Percentiles rank a stretch among this genome's conserved stretches.
phyloP scores from a whole-genome alignment of 53 echinoderm and acorn worm species.

The Holothuria scabra region DNA sequence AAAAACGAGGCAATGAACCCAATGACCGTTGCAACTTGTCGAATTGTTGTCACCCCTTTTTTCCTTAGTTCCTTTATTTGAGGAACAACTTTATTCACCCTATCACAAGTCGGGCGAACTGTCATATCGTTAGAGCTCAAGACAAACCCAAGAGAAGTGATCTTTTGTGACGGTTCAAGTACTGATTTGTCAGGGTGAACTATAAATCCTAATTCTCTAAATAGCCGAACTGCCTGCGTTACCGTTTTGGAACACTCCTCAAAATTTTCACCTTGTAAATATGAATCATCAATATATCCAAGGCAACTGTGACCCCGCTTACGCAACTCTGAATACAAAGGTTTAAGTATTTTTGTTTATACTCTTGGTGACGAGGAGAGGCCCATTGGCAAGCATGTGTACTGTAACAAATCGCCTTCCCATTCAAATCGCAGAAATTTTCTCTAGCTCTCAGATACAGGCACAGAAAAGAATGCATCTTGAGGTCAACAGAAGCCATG shows the following conservation, averaged over 20 bases:
- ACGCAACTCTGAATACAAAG: conserved; percentile 37
- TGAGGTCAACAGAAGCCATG: conserved; percentile 60
- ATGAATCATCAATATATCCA: conserved; percentile 57
- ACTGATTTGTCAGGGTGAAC: conserved; percentile 57
- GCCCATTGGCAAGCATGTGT: conserved; percentile 42
- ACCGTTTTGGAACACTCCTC: conserved; percentile 25
- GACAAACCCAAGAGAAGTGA: conserved; percentile 52
- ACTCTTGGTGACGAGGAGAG: conserved; percentile 49
- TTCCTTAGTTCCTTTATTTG: neutral
- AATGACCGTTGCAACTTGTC: neutral
- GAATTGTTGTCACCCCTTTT: neutral
- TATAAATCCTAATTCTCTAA: conserved; percentile 11
- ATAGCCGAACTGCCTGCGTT: neutral
- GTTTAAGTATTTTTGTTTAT: conserved; percentile 61
- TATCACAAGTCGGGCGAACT: neutral
- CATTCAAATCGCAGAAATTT: conserved; percentile 51
- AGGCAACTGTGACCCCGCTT: conserved; percentile 26
- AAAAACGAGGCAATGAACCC: conserved; percentile 13
- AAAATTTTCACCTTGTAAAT: conserved; percentile 34
- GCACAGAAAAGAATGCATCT: conserved; percentile 70
- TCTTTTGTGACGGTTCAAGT: conserved; percentile 10
- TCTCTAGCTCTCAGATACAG: conserved; percentile 12
- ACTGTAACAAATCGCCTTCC: neutral
- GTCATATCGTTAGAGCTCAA: conserved; percentile 17
- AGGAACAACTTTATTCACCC: neutral